Percentiles rank a stretch among this genome's conserved stretches.
These are phyloP conservation scores for Poeciliopsis infans DNA, from an alignment of 2,797 vertebrate genomes.

Conservation along the genomic window DNA sequence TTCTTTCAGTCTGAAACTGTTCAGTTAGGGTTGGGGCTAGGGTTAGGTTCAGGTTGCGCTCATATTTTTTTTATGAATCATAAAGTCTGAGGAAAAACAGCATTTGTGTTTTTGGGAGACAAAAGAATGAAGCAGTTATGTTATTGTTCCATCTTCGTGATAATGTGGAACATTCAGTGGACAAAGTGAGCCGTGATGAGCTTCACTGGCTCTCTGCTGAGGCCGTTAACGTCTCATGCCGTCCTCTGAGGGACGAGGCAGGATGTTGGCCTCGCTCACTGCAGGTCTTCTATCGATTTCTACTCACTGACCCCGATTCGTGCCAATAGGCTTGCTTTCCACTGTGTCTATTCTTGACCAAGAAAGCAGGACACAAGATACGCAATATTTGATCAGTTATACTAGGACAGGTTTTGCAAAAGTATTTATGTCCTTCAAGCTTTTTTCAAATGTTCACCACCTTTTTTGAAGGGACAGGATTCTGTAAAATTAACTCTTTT, in stretches of 20 bases:
- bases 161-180: not conserved
- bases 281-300: slow-evolving; percentile 34
- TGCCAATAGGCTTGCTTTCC: not conserved
- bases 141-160: not conserved
- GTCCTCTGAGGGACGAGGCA: slow-evolving; percentile 15
- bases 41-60: not conserved
- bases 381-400: slow-evolving; percentile 1
- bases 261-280: slow-evolving; percentile 8
- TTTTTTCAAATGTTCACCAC: not conserved
- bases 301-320: slow-evolving; percentile 20
- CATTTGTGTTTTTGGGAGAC: not conserved
- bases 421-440: not conserved
- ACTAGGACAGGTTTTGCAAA: not conserved
- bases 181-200: slow-evolving; percentile 4
- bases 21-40: not conserved
- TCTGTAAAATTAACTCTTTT: too few relatives aligned
- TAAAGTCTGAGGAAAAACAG: not conserved
- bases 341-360: slow-evolving; percentile 4
- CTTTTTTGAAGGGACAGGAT: too few relatives aligned
- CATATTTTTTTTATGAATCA: not conserved
- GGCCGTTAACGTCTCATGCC: slow-evolving; percentile 4
- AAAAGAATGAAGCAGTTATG: not conserved
- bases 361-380: not conserved
- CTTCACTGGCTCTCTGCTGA: not conserved
- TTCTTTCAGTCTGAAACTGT: slow-evolving; percentile 19